Evolutionary conservation across 92 coral and sea anemone species (phyloP), one percentile per base, ranked within the genome.

Genomic region (Metridium senile): DNA sequence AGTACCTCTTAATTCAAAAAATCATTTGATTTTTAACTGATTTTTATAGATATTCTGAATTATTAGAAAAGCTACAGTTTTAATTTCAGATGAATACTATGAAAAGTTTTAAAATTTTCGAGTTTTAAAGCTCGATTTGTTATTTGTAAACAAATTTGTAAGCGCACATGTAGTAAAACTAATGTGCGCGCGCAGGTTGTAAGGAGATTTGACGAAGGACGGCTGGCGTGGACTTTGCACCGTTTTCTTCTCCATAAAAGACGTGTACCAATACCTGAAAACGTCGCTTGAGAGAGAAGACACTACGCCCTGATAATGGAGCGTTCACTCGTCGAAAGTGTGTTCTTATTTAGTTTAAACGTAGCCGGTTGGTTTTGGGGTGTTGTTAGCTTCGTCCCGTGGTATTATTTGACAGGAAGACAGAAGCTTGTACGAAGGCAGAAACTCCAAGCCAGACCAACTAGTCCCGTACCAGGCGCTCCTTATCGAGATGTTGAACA

Each of bases 321-420:
- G 72, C 86, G 92, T 70, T 69, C 94, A 23, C 81, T 96, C 66
- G 74, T 93, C 27, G 99, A 96, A 79, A 87, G 78, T 70, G 93
- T 91, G 68, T 93, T 96, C 73, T 72, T 96, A 33, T 93, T 93
- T 86, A 76, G 89, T 71, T 89, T 95, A 54, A 92, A 95, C 78
- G 76, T 95, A 33, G 90, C 94, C 19, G 99, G 96, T 35, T 89
- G 96, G 93, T 46, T 89, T 7, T 95, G 99, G 99, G 96, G 99
- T 66, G 83, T 95, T 17, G 79, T 95, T 32, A 87, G 95, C 47
- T 95, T 95, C 82, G 53, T 89, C 1, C 99, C 99, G 19, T 95
- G 99, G 99, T 95, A 92, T 35, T 82, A 92, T 30, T 52, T 95
- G 70, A 82, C 88, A 30, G 99, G 99, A 83, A 89, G 96, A 74